Conservation (phyloP, 1,140 invertebrate species). For the Megalonaias nervosa region DNA sequence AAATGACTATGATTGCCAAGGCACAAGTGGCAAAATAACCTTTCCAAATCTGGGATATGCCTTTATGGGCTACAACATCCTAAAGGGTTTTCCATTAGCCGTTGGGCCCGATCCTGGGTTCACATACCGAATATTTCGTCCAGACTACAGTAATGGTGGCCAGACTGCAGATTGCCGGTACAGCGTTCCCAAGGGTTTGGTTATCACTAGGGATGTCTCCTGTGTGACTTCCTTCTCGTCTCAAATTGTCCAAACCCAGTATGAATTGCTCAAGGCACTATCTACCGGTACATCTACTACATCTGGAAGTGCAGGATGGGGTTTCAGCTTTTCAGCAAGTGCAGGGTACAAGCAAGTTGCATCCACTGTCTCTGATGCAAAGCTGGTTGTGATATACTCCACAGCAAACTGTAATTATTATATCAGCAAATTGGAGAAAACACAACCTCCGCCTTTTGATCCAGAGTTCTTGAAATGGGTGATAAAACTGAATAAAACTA, state of each 20-base stretch:
- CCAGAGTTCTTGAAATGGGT: conserved; percentile 2
- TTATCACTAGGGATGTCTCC: conserved; percentile 1
- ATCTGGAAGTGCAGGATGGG: neutral
- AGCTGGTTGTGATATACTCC: neutral
- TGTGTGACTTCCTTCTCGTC: conserved; percentile 12
- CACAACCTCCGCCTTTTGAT: neutral
- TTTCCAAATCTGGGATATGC: conserved; percentile 10
- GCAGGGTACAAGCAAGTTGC: neutral
- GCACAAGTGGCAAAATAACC: neutral
- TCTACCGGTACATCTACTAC: neutral
- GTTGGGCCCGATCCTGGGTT: conserved; percentile 19
- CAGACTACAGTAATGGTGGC: conserved; percentile 4
- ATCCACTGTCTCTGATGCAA: neutral
- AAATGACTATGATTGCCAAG: neutral
- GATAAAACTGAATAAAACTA: neutral
- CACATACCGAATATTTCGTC: conserved; percentile 17
- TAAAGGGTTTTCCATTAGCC: conserved; percentile 12
- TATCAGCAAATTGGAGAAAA: conserved; percentile 6
- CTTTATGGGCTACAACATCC: conserved; percentile 15
- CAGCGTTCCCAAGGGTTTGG: conserved; percentile 1
- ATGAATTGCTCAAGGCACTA: conserved; percentile 2
- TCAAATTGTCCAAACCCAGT: conserved; percentile 8
- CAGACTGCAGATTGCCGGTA: conserved; percentile 6
- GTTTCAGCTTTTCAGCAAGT: neutral
- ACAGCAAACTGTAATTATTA: conserved; percentile 6